Base-by-base conservation (phyloP, 2,888 invertebrate species). In the Aspidiotus destructor region DNA sequence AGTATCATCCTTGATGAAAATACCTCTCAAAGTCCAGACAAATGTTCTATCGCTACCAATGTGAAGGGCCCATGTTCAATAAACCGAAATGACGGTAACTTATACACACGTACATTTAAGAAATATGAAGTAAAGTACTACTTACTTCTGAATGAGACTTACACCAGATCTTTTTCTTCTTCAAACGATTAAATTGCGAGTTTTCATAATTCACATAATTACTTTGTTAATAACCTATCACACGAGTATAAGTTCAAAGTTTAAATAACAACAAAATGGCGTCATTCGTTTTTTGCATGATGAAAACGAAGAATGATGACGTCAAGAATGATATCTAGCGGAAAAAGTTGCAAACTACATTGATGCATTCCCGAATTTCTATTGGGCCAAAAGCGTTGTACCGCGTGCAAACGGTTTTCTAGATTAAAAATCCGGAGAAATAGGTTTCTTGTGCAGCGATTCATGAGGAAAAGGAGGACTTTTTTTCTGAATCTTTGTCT, bases 191-290 rank as follows among this genome's bases (percentile, higher is more conserved):
- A 10, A 3, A 55, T 5, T 55, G 55, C 65, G 64, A 64, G 55
- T 54, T 64, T 42, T 64, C 41, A 64, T 55, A 44, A 42, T 54
- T 64, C 55, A 55, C 64, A 64, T 64, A 55, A 64, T 64, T 64
- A 64, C 64, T 64, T 64, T 64, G 64, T 64, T 64, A 64, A 28
- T 28, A 28, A 64, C 64, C 64, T 64, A 64, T 64, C 64, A 64
- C 57, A 64, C 57, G 62, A 62, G 62, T 40, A 64, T 28, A 28
- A 28, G 28, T 3, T 28, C 28, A 28, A 28, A 57, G 42, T 57
- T 55, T 57, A 41, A 64, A 64, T 55, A 64, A 64, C 64, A 64
- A 64, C 64, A 64, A 64, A 64, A 64, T 64, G 64, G 64, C 64
- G 64, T 64, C 64, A 54, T 41, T 55, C 55, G n/a, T 48, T n/a